Evolutionary conservation across 2,797 vertebrate species (phyloP), one percentile per base, ranked within the genome.

Genomic region (Syngnathus rostellatus): DNA sequence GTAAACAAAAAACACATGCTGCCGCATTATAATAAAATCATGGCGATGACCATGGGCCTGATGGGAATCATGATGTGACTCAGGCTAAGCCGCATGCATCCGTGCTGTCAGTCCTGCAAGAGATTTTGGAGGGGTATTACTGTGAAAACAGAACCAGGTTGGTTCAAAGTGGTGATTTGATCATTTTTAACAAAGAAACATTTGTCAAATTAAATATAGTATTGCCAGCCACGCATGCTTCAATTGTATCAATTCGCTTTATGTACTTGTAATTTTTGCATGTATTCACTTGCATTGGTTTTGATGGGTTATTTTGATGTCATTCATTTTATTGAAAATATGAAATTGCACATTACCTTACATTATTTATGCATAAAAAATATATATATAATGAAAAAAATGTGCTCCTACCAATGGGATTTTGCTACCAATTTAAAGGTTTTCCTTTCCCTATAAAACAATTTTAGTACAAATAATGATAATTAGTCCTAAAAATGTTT

Each of bases 51-150:
- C 75, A 72, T 71, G 71, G 68, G 75, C 74, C 65, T 79, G 74
- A 80, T 81, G 75, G 75, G 72, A 82, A 81, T 57, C 63, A 54
- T 66, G 71, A 80, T 74, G 72, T 77, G 78, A 89, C 91, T 66
- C 89, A 93, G 91, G 89, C 92, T 67, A 85, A 83, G 71, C 89
- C 89, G 79, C 89, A 88, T 40, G 21, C 48, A 65, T 11, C 46
- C 10, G 39, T 51, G 25, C 37, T 48, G 62, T 63, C 43, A 50
- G 50, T n/a, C 43, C 31, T 50, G 50, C 50, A 23, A 54, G 51
- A 25, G 21, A 25, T 54, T 23, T 23, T 5, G 21, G 51, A 11
- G 21, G 9, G 9, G n/a, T 9, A 9, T 8, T 10, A 53, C 51
- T 21, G 21, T 12, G 11, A 31, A 25, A 21, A n/a, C n/a, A n/a